Base-by-base conservation (phyloP, 2,113 vertebrate species). In the Propithecus coquereli region DNA sequence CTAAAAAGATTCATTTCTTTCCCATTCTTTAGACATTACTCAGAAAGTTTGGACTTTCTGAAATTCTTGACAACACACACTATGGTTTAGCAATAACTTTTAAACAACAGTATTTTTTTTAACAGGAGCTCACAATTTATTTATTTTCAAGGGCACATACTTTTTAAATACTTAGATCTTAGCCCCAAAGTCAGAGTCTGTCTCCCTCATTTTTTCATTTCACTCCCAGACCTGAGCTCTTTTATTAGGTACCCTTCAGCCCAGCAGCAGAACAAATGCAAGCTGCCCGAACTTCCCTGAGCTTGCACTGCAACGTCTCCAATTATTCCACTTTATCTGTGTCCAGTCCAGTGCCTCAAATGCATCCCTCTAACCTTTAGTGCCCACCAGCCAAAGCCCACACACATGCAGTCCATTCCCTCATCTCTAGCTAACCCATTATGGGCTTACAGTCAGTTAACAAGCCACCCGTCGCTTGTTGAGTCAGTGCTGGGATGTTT, bases 11-110 rank as follows among this genome's bases (percentile, higher is more conserved):
- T 92, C 12, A 65, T 85, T 91, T 95, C 74, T 92, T 90, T 83
- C 61, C 88, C 45, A 91, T 88, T 95, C 68, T 96, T 97, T 65
- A 91, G 34, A 81, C 52, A 95, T 90, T 90, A 87, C 37, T 77
- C 71, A 95, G 73, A 87, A 96, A 89, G 30, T 82, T 79, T 76
- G 66, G 37, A 88, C 59, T 83, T 94, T 76, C 34, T 81, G 71
- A 94, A 89, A 73, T 95, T 96, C 70, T 94, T 90, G 87, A 91
- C 66, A 84, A 68, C 83, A 25, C 45, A 73, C 61, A 76, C 3
- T 91, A 16, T 71, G 43, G 63, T 79, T 90, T 76, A 94, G 54
- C 73, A 87, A 77, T 84, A 93, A 90, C 63, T 92, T 91, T 93
- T 73, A 93, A 93, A 47, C 50, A 91, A 47, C 20, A 82, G 5